These are phyloP conservation scores for Synanthedon vespiformis DNA, from an alignment of 2,888 invertebrate genomes.

Conservation along the genomic window DNA sequence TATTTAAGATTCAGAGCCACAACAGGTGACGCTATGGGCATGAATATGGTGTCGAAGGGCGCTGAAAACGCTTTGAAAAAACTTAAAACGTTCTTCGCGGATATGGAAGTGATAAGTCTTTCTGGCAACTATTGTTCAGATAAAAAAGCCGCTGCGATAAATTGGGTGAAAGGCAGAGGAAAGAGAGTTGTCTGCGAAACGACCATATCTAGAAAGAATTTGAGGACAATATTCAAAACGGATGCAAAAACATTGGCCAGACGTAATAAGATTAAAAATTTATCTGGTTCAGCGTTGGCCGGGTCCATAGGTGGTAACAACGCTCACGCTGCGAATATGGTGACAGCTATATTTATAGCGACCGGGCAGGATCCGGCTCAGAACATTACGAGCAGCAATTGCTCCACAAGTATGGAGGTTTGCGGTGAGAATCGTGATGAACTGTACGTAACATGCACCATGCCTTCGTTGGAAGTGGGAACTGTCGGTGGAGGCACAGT, in stretches of 20 bases:
- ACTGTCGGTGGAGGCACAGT: conserved; percentile 97
- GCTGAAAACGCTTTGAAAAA: conserved; percentile 87
- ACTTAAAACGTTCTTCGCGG: conserved; percentile 80
- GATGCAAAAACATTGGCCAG: conserved; percentile 86
- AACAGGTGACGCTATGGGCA: conserved; percentile 99
- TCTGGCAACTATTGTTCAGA: conserved; percentile 99
- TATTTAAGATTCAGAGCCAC: conserved; percentile 93
- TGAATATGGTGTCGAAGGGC: conserved; percentile 99
- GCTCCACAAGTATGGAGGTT: conserved; percentile 94
- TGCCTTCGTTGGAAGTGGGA: conserved; percentile 97
- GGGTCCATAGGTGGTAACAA: conserved; percentile 95
- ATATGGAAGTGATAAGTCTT: conserved; percentile 93
- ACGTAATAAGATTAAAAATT: conserved; percentile 92
- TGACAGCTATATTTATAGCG: conserved; percentile 97
- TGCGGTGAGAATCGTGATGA: conserved; percentile 83
- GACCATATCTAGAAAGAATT: conserved; percentile 80
- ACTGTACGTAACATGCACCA: conserved; percentile 94
- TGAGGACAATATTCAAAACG: conserved; percentile 87
- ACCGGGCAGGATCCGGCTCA: conserved; percentile 99
- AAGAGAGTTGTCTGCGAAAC: conserved; percentile 97
- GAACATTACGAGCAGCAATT: conserved; percentile 95
- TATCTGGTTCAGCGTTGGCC: conserved; percentile 94
- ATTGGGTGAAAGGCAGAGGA: conserved; percentile 98
- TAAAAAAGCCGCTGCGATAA: conserved; percentile 97
- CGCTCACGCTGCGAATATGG: conserved; percentile 98